These are phyloP conservation scores for Porites lobata DNA, from an alignment of 92 coral and sea anemone species.

Conservation along the genomic window DNA sequence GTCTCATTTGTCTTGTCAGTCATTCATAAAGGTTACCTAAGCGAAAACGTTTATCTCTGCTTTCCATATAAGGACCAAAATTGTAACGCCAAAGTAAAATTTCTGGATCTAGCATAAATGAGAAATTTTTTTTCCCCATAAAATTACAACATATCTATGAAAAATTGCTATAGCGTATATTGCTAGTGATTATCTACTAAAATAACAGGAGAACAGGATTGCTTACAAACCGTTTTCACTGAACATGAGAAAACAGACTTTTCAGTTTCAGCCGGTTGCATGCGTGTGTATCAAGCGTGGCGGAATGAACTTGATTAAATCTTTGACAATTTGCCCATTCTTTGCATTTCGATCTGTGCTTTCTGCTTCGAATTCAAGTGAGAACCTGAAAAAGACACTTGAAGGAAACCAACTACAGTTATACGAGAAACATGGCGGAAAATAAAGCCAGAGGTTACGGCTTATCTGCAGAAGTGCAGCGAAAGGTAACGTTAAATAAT, in stretches of 20 bases:
- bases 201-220: neutral
- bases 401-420: neutral
- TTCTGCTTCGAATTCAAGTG: neutral
- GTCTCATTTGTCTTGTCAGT: neutral
- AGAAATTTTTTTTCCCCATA: neutral
- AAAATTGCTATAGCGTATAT: neutral
- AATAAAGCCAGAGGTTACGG: conserved; percentile 32
- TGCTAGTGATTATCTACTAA: too few species aligned
- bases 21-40: too few species aligned
- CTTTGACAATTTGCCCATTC: neutral
- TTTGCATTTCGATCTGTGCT: neutral
- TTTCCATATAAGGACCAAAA: conserved; percentile 32
- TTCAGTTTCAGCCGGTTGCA: neutral
- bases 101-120: neutral
- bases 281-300: neutral
- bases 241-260: conserved; percentile 8
- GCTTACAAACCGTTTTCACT: neutral
- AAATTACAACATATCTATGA: neutral
- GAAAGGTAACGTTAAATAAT: conserved; percentile 29
- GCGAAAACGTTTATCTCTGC: neutral
- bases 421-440: neutral
- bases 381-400: too few species aligned
- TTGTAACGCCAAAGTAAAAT: neutral
- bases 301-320: conserved; percentile 5
- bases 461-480: conserved; percentile 64